These are phyloP conservation scores for Neodiprion pinetum DNA, from an alignment of 1,140 invertebrate genomes.

Conservation along the genomic window DNA sequence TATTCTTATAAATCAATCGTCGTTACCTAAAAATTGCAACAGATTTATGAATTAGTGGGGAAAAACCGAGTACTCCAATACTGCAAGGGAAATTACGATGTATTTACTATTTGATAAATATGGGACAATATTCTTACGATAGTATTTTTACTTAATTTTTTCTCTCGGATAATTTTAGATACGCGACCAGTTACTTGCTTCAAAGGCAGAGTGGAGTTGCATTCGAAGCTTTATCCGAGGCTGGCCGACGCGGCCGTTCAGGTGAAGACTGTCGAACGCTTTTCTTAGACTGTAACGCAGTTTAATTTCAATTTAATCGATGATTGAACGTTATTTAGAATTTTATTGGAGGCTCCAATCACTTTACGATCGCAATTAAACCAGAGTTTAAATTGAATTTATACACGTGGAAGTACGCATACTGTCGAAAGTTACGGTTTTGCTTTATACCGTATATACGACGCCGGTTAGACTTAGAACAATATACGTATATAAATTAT, in stretches of 20 bases:
- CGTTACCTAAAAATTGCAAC: neutral
- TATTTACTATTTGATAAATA: neutral
- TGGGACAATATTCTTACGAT: too few species aligned
- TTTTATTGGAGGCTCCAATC: neutral
- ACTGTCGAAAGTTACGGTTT: neutral
- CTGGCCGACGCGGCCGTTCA: conserved; percentile 80
- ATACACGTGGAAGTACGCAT: neutral
- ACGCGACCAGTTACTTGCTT: conserved; percentile 83
- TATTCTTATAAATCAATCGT: conserved; percentile 2
- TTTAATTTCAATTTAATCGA: conserved; percentile 62
- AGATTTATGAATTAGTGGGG: too few species aligned
- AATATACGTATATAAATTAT: neutral
- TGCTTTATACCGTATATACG: neutral
- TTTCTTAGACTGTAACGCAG: conserved; percentile 86
- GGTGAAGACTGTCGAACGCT: conserved; percentile 83
- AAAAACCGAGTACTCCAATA: neutral
- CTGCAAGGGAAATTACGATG: neutral
- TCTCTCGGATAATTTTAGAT: conserved; percentile 64
- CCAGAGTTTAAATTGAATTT: neutral
- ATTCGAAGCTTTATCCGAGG: conserved; percentile 84
- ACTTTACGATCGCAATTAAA: neutral
- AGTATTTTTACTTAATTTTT: neutral
- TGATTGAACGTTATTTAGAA: neutral
- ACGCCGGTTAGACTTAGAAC: neutral
- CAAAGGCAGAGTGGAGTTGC: conserved; percentile 75